Evolutionary conservation across 2,888 invertebrate genomes (phyloP).

Genomic region (Phengaris arion): DNA sequence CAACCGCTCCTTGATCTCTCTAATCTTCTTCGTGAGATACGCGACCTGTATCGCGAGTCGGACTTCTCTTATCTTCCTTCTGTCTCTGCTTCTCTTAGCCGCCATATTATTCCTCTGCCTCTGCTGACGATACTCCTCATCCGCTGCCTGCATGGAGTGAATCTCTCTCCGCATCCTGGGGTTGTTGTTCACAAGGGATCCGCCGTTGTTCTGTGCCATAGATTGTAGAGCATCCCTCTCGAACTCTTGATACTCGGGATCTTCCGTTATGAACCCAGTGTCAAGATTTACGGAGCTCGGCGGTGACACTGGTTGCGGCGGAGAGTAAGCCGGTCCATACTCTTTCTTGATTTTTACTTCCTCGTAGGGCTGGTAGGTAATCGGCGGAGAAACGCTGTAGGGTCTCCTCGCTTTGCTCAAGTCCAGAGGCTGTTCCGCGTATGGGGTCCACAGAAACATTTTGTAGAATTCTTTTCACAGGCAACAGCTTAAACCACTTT

Average conservation of each 20-base stretch:
- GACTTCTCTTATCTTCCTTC: slow-evolving; percentile 93
- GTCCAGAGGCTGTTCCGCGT: slow-evolving; percentile 17
- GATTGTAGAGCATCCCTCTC: slow-evolving; percentile 83
- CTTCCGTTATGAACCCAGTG: slow-evolving; percentile 54
- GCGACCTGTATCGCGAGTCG: slow-evolving; percentile 94
- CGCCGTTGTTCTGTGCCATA: slow-evolving; percentile 81
- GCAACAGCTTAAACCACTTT: background rate
- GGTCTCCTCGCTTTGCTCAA: background rate
- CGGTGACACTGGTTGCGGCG: background rate
- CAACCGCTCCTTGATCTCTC: slow-evolving; percentile 82
- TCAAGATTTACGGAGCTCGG: slow-evolving; percentile 37
- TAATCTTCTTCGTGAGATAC: slow-evolving; percentile 91
- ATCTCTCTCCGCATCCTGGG: slow-evolving; percentile 49
- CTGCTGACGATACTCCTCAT: slow-evolving; percentile 93
- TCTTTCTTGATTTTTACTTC: background rate
- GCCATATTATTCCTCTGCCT: slow-evolving; percentile 95
- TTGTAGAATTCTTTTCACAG: background rate
- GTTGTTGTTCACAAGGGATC: slow-evolving; percentile 75
- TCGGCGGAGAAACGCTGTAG: background rate
- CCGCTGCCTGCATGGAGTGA: slow-evolving; percentile 47
- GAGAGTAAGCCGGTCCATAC: background rate
- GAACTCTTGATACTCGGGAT: slow-evolving; percentile 83
- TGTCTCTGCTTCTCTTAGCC: slow-evolving; percentile 94
- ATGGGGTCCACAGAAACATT: slow-evolving; percentile 21
- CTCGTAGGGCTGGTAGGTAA: background rate